A percentile compares a stretch with the other conserved stretches of the same genome.
Evolutionary conservation across 2,888 invertebrate species (phyloP).

Genomic region (Phaonia tiefii): DNA sequence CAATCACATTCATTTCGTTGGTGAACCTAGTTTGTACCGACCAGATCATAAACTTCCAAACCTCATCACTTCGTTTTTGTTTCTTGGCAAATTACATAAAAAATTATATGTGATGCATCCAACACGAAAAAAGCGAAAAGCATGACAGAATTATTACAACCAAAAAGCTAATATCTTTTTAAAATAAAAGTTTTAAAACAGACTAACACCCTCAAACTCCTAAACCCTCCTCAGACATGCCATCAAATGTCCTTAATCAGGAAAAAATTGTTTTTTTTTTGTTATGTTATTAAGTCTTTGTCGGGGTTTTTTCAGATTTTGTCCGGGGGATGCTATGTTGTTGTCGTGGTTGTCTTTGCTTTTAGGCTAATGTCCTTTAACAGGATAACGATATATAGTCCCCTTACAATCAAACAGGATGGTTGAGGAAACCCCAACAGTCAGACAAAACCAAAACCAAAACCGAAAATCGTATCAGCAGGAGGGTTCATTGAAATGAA

Average conservation of each 20-base stretch:
- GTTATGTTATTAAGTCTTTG: constrained; percentile 44
- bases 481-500: constrained; percentile 56
- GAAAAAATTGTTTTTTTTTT: background rate
- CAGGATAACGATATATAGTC: constrained; percentile 31
- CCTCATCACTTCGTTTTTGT: constrained; percentile 33
- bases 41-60: constrained; percentile 51
- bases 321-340: background rate
- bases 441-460: constrained; percentile 33
- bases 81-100: constrained; percentile 51
- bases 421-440: constrained; percentile 15
- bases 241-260: too few relatives aligned
- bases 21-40: constrained; percentile 38
- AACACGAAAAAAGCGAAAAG: constrained; percentile 20
- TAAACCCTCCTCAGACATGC: background rate
- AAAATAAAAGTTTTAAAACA: constrained; percentile 42
- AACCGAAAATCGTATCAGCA: constrained; percentile 50
- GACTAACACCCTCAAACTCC: background rate
- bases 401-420: background rate
- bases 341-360: constrained; percentile 43
- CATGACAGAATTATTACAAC: constrained; percentile 4
- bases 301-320: constrained; percentile 40
- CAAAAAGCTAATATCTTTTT: constrained; percentile 48
- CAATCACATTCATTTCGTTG: too few relatives aligned
- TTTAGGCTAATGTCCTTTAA: constrained; percentile 56
- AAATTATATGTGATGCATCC: background rate